A percentile compares a stretch with the other conserved stretches of the same genome.
Evolutionary conservation across 2,797 vertebrate genomes (phyloP).

Genomic region (Molothrus aeneus): DNA sequence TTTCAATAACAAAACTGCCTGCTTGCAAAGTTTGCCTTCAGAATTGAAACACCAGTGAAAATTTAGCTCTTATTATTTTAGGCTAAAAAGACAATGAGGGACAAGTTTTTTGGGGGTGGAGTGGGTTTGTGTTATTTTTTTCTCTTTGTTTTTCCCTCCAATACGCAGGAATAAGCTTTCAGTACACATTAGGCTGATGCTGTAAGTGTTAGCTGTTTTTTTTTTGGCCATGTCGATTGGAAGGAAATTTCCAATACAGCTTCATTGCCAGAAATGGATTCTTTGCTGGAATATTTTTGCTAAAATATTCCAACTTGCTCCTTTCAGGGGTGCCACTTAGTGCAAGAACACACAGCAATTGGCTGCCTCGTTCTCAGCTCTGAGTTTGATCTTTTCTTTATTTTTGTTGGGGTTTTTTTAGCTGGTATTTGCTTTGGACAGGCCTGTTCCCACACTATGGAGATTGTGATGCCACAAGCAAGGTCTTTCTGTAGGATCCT

Average conservation of each 20-base stretch:
- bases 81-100: not conserved
- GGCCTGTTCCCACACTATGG: not conserved
- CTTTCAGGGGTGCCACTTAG: not conserved
- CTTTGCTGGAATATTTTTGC: slow-evolving; percentile 29
- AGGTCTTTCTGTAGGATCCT: not conserved
- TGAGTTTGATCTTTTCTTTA: not conserved
- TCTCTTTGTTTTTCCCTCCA: not conserved
- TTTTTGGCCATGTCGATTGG: not conserved
- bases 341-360: not conserved
- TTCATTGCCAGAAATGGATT: slow-evolving; percentile 16
- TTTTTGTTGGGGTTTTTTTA: not conserved
- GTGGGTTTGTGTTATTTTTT: not conserved
- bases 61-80: not conserved
- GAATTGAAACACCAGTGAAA: not conserved
- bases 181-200: not conserved
- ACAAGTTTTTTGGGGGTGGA: not conserved
- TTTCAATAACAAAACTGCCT: not conserved
- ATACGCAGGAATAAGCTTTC: not conserved
- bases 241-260: slow-evolving; percentile 64
- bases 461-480: not conserved
- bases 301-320: not conserved
- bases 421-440: slow-evolving; percentile 2
- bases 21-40: not conserved
- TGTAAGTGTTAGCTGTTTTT: not conserved
- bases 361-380: not conserved